Evolutionary conservation across 2,113 vertebrate species (phyloP).

Genomic region (Lophochroa leadbeateri): DNA sequence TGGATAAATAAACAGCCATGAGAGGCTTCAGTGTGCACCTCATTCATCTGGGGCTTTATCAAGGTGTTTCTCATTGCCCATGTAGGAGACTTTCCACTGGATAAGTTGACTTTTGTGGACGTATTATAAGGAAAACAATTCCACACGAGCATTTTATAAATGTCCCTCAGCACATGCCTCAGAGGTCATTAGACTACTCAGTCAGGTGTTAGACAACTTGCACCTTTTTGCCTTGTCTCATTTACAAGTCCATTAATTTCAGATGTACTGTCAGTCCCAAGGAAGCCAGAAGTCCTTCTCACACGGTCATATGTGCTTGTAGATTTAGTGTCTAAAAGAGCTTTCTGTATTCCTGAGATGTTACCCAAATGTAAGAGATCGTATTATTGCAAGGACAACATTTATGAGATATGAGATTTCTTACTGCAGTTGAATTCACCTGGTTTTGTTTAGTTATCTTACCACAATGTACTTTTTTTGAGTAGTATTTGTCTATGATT

Average conservation of each 20-base stretch:
- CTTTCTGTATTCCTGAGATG: not conserved
- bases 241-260: not conserved
- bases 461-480: not conserved
- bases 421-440: not conserved
- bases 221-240: not conserved
- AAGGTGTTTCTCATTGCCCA: not conserved
- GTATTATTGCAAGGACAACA: not conserved
- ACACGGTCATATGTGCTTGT: not conserved
- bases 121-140: not conserved
- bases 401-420: not conserved
- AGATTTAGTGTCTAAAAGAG: not conserved
- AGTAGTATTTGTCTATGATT: not conserved
- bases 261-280: not conserved
- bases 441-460: conserved; percentile 3
- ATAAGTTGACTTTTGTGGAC: not conserved
- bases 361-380: not conserved
- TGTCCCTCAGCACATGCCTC: not conserved
- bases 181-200: not conserved
- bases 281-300: not conserved
- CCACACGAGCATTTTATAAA: not conserved
- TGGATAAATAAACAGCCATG: not conserved
- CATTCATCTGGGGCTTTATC: not conserved
- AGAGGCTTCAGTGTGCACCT: not conserved
- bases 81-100: not conserved
- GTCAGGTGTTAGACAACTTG: not conserved